Percentiles rank a stretch among this genome's conserved stretches.
These are phyloP conservation scores for Acanthosoma haemorrhoidale DNA, from an alignment of 2,888 invertebrate species.

Conservation along the genomic window DNA sequence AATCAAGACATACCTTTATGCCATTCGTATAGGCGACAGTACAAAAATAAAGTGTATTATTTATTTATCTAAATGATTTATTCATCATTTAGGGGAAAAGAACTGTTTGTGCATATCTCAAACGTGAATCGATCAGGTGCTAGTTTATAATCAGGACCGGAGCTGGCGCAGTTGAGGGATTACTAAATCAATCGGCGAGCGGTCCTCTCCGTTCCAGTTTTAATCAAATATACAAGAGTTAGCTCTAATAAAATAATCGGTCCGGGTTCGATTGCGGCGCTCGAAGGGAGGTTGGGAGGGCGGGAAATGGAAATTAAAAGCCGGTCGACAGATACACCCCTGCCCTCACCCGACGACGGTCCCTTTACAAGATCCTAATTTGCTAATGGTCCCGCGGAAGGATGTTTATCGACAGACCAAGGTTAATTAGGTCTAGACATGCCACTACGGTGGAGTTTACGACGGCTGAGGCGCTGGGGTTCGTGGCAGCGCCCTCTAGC, in stretches of 20 bases:
- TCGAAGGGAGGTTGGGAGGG: neutral
- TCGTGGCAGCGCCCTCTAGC: neutral
- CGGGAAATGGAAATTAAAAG: constrained; percentile 5
- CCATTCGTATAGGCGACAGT: too few relatives aligned
- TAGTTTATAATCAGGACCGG: too few relatives aligned
- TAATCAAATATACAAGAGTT: constrained; percentile 12
- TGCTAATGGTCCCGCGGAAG: neutral
- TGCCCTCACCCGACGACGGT: too few relatives aligned
- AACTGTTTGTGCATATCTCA: too few relatives aligned
- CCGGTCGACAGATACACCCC: neutral
- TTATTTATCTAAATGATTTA: too few relatives aligned
- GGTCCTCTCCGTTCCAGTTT: neutral
- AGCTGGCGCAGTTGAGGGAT: too few relatives aligned
- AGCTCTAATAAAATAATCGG: constrained; percentile 7
- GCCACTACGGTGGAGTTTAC: too few relatives aligned
- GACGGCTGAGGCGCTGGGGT: neutral
- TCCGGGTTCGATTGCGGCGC: neutral
- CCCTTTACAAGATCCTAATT: neutral
- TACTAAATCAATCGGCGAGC: neutral
- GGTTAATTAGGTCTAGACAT: constrained; percentile 9
- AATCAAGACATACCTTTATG: too few relatives aligned
- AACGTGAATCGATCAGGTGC: too few relatives aligned
- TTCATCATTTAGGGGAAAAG: too few relatives aligned
- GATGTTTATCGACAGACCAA: neutral
- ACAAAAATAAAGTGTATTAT: too few relatives aligned